Evolutionary conservation across 2,113 vertebrate genomes (phyloP).

Genomic region (Pteropus alecto): DNA sequence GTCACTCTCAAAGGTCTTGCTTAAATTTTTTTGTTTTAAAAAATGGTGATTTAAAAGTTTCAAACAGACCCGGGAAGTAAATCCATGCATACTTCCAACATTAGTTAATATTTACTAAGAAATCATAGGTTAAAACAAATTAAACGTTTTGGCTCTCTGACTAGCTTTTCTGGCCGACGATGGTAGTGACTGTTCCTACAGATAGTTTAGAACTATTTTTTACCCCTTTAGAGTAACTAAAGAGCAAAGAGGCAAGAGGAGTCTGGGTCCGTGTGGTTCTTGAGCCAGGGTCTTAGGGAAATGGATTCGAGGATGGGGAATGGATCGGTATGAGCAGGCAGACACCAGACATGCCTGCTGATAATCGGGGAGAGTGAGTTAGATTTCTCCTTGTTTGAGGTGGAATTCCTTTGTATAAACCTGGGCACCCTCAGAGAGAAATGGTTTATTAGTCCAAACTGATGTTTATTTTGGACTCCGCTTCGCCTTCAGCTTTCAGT

Average conservation of each 20-base stretch:
- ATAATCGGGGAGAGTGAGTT: constrained; percentile 65
- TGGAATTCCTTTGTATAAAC: constrained; percentile 79
- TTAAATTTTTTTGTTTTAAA: constrained; percentile 59
- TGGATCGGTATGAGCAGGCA: not conserved
- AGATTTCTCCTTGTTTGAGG: constrained; percentile 61
- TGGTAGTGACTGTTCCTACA: constrained; percentile 62
- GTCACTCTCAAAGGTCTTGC: constrained; percentile 23
- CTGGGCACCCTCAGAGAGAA: constrained; percentile 83
- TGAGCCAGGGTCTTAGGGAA: constrained; percentile 48
- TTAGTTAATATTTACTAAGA: constrained; percentile 70
- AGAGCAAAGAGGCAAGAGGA: not conserved
- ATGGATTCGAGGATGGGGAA: not conserved
- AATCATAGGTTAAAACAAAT: constrained; percentile 76
- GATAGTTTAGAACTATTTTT: constrained; percentile 61
- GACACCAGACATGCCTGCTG: constrained; percentile 29
- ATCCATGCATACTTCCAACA: constrained; percentile 62
- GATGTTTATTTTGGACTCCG: constrained; percentile 84
- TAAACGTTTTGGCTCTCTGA: constrained; percentile 64
- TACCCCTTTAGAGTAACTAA: constrained; percentile 38
- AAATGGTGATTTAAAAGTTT: constrained; percentile 69
- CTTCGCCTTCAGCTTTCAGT: constrained; percentile 80
- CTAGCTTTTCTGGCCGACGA: constrained; percentile 46
- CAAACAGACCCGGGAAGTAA: constrained; percentile 48
- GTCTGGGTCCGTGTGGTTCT: not conserved
- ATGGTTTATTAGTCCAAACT: constrained; percentile 76